A percentile compares a stretch with the other conserved stretches of the same genome.
Conservation (phyloP, 2,888 invertebrate genomes). For the Rhyacophila evoluta region DNA sequence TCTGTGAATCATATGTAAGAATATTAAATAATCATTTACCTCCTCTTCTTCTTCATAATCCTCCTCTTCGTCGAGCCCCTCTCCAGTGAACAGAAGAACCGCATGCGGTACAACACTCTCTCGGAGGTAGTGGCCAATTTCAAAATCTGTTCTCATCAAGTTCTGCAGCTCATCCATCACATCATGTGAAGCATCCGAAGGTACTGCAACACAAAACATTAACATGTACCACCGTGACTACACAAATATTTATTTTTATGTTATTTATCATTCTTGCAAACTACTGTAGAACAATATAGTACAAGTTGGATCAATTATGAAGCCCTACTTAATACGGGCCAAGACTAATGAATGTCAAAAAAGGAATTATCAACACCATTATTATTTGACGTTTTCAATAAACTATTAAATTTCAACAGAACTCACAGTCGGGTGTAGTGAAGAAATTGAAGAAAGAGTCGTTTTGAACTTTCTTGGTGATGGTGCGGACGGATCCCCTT, state of each 20-base stretch:
- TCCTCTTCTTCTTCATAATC: conserved; percentile 79
- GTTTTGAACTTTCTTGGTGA: conserved; percentile 94
- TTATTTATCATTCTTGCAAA: too few relatives aligned
- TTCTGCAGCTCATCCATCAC: conserved; percentile 89
- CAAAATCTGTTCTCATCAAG: conserved; percentile 93
- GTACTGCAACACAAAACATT: conserved; percentile 71
- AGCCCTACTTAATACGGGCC: too few relatives aligned
- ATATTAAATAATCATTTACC: too few relatives aligned
- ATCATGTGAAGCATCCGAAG: conserved; percentile 84
- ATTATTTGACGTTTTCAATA: too few relatives aligned
- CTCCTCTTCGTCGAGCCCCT: conserved; percentile 83
- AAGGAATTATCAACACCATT: too few relatives aligned
- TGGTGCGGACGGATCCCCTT: conserved; percentile 91
- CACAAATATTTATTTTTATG: too few relatives aligned
- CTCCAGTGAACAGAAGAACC: conserved; percentile 96
- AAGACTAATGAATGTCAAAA: too few relatives aligned
- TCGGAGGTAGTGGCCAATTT: conserved; percentile 97
- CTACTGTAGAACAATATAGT: too few relatives aligned
- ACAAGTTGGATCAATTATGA: too few relatives aligned
- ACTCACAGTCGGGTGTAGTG: conserved; percentile 78
- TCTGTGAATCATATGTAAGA: too few relatives aligned
- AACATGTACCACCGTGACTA: too few relatives aligned
- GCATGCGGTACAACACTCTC: conserved; percentile 98
- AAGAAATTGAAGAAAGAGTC: conserved; percentile 99
- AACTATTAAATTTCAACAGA: too few relatives aligned